Base-by-base conservation (phyloP, 2,113 vertebrate species). In the Peromyscus maniculatus region DNA sequence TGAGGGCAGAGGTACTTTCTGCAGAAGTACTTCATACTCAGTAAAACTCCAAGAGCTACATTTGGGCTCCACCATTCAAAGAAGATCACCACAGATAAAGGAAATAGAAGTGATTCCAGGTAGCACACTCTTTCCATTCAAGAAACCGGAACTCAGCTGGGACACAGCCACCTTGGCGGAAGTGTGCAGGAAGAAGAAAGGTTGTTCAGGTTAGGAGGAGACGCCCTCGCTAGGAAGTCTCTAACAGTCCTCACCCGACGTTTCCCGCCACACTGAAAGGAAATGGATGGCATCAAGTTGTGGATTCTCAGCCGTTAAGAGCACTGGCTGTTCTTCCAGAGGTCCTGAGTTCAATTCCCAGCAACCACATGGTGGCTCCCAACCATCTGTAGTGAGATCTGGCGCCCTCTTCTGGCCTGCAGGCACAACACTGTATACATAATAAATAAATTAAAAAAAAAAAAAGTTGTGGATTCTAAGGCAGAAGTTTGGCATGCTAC, bases 21-120 rank as follows among this genome's bases (percentile, higher is more conserved):
- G 96, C 95, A 91, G 91, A 74, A 74, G 90, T 96, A 91, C 95
- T 93, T 93, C 91, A 94, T 97, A 97, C 97, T 97, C 72, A 96
- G 97, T 97, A 97, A 98, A 98, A 97, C 97, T 95, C 97, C 97
- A 97, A 98, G 98, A 98, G 96, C 95, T 94, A 97, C 91, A 82
- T 97, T 78, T 94, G 93, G 97, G 97, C 96, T 98, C 98, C 98
- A 96, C 92, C 94, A 74, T 94, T 96, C 95, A 92, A 96, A 97
- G 94, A 98, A 97, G 95, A 94, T 83, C 94, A 96, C 71, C 91
- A 90, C 94, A 62, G 89, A 59, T 94, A 91, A 97, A 98, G 96
- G 96, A 97, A 82, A 93, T 67, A 97, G 92, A 98, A 96, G 22
- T 62, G 89, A 89, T 64, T 97, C 94, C 89, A 92, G 92, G 97